Evolutionary conservation across 2,888 invertebrate genomes (phyloP), one percentile per base, ranked within the genome.

Genomic region (Pterobdella sp.): DNA sequence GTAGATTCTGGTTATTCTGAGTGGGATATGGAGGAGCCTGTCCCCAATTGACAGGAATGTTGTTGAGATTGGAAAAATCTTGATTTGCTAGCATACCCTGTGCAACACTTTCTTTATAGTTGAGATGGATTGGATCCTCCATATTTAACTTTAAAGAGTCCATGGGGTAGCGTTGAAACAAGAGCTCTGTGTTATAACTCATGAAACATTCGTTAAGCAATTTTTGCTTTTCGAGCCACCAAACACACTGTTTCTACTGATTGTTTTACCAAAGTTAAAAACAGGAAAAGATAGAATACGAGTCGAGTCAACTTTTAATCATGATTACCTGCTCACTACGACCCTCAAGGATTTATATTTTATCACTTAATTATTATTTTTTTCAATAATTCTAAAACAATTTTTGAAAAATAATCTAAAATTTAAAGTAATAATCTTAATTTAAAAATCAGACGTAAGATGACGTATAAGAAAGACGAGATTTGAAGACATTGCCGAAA

Each of bases 21-120:
- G 29, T 26, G 26, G 68, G 42, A 32, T 29, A 68, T 2, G 37
- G 10, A 3, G 68, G 68, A 4, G 68, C 2, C 3, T 37, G 68
- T 14, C 65, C 65, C 65, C 34, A 35, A n/a, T 34, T 65, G 65
- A 14, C 32, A 29, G 35, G 32, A 35, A 65, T 65, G 65, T 65
- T 14, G 31, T 65, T 65, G 65, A 35, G 32, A 29, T 35, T 10
- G 65, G 4, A 31, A 2, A 65, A 35, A 18, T 32, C 35, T 65
- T 65, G 65, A 29, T 65, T 7, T 4, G 35, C 22, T 65, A 35
- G 14, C 4, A 14, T 4, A 34, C 2, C 3, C n/a, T 65, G 65
- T 14, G n/a, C 18, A 3, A 56, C 7, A 34, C 35, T 65, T 7
- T 18, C 29, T 65, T 29, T 31, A 35, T 18, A 31, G 32, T 35